phyloP scores from a whole-genome alignment of 2,888 invertebrate genomes.

The Imbricaverruca yamaguchii region DNA sequence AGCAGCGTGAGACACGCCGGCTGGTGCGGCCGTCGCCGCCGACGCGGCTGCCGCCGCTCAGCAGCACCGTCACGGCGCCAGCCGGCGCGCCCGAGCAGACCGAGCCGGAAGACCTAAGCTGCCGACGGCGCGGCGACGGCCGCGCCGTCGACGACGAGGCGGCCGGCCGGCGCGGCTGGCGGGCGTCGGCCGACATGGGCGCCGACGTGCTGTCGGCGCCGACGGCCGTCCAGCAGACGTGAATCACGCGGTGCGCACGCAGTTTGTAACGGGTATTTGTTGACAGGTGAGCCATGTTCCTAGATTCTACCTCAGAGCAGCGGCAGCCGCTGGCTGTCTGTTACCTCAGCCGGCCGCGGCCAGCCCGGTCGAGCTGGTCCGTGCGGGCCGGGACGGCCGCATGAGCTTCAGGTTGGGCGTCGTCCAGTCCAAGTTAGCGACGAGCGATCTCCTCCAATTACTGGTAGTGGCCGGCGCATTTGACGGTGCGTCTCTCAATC shows the following conservation, averaged over 20 bases:
- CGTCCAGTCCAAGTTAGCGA: not conserved
- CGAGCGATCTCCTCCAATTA: not conserved
- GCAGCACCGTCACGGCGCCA: slow-evolving; percentile 17
- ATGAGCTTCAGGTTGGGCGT: not conserved
- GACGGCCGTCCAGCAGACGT: not conserved
- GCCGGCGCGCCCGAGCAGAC: slow-evolving; percentile 52
- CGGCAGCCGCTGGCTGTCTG: not conserved
- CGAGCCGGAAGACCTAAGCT: slow-evolving; percentile 72
- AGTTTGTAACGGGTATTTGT: slow-evolving; percentile 5
- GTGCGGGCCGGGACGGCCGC: not conserved
- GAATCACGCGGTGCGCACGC: not conserved
- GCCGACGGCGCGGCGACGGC: not conserved
- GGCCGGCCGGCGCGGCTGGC: not conserved
- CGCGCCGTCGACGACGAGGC: not conserved
- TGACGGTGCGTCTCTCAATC: not conserved
- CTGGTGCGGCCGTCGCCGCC: slow-evolving; percentile 24
- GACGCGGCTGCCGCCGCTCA: slow-evolving; percentile 26
- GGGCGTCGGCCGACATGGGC: not conserved
- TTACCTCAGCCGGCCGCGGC: not conserved
- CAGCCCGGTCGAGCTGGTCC: not conserved
- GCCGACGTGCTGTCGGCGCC: not conserved
- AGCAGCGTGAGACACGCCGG: slow-evolving; percentile 46
- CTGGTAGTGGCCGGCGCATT: not conserved
- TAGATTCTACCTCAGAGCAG: not conserved
- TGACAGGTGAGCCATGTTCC: slow-evolving; percentile 20